Evolutionary conservation across 2,888 invertebrate species (phyloP).

Genomic region (Archaeoteleia sp.): DNA sequence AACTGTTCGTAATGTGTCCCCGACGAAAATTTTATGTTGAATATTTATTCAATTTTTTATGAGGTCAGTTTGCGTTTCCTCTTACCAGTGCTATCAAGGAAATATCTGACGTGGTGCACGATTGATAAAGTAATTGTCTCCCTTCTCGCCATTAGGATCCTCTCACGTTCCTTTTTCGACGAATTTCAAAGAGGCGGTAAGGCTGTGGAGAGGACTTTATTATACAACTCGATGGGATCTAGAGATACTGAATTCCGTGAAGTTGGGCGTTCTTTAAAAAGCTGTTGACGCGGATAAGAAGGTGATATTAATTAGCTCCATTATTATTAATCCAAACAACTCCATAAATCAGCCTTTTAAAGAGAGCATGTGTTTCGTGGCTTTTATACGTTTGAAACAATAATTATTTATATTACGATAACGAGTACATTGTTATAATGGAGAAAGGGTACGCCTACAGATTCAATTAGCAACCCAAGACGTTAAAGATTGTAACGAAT

Average conservation of each 20-base stretch:
- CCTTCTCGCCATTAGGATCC: slow-evolving; percentile 50
- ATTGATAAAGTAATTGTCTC: slow-evolving; percentile 54
- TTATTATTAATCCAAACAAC: slow-evolving; percentile 54
- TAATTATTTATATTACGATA: too few species aligned
- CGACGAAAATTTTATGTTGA: slow-evolving; percentile 41
- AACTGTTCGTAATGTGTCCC: slow-evolving; percentile 42
- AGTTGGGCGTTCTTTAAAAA: slow-evolving; percentile 54
- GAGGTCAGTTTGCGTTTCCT: slow-evolving; percentile 46
- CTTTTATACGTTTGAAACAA: too few species aligned
- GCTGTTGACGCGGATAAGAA: slow-evolving; percentile 51
- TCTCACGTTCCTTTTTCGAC: slow-evolving; percentile 56
- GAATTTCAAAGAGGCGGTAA: slow-evolving; percentile 59
- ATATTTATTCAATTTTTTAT: slow-evolving; percentile 52
- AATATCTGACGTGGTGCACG: slow-evolving; percentile 43
- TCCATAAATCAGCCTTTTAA: slow-evolving; percentile 43
- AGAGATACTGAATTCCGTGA: slow-evolving; percentile 67
- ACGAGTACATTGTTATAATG: too few species aligned
- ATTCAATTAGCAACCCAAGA: too few species aligned
- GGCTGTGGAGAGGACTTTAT: slow-evolving; percentile 63
- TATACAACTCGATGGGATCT: slow-evolving; percentile 67
- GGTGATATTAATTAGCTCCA: slow-evolving; percentile 52
- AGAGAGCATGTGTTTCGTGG: slow-evolving; percentile 17
- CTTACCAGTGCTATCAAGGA: slow-evolving; percentile 39
- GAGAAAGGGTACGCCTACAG: too few species aligned
- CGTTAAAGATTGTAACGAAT: too few species aligned